phyloP scores from a whole-genome alignment of 2,797 vertebrate species.

The Erithacus rubecula region DNA sequence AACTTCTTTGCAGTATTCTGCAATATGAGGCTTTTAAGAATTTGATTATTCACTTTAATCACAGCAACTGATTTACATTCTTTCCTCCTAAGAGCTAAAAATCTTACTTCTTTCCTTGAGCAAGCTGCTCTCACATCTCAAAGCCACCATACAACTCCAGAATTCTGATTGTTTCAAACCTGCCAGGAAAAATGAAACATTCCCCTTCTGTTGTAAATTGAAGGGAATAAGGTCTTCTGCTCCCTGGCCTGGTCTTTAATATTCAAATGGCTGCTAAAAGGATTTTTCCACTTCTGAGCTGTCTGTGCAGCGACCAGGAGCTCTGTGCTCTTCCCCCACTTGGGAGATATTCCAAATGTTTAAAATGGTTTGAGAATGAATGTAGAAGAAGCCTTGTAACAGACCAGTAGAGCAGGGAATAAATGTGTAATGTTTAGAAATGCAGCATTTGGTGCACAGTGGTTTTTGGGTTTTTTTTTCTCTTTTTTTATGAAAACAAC shows the following conservation, averaged over 20 bases:
- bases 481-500: background rate
- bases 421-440: conserved; percentile 8
- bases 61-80: background rate
- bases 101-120: background rate
- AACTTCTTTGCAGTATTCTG: background rate
- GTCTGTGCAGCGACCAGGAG: background rate
- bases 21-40: background rate
- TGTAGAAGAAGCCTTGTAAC: background rate
- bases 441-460: background rate
- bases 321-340: background rate
- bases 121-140: background rate
- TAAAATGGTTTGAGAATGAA: background rate
- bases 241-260: background rate
- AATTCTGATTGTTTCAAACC: background rate
- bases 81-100: background rate
- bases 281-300: background rate
- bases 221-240: background rate
- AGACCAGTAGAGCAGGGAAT: background rate
- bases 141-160: background rate
- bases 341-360: background rate
- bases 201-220: background rate
- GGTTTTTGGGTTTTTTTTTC: background rate
- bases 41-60: background rate
- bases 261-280: background rate
- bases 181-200: background rate